Evolutionary conservation across 2,888 invertebrate genomes (phyloP).

Genomic region (Eurytoma adleriae): DNA sequence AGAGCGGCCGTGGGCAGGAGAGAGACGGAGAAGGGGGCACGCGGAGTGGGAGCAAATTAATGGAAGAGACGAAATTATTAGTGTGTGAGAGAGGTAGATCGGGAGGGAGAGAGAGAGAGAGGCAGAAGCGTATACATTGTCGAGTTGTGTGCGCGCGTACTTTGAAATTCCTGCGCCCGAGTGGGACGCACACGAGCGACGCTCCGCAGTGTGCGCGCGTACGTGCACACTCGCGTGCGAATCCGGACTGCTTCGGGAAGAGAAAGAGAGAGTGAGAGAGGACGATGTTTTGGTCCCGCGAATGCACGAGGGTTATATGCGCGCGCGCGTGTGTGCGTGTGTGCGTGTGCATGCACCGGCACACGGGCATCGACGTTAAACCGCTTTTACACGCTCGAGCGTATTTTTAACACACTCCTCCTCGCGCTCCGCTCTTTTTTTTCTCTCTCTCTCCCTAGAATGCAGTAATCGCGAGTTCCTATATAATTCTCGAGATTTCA

Average conservation of each 20-base stretch:
- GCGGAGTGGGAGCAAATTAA: not conserved
- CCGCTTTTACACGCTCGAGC: slow-evolving; percentile 22
- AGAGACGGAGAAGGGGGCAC: not conserved
- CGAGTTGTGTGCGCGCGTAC: slow-evolving; percentile 28
- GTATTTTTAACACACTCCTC: slow-evolving; percentile 37
- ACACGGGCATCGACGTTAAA: slow-evolving; percentile 19
- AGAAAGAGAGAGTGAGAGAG: not conserved
- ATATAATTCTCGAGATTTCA: slow-evolving; percentile 47
- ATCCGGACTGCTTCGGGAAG: not conserved
- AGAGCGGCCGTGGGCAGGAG: too few relatives aligned
- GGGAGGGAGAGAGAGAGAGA: not conserved
- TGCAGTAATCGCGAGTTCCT: slow-evolving; percentile 40
- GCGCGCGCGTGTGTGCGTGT: not conserved
- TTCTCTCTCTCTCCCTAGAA: not conserved
- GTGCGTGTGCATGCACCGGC: not conserved
- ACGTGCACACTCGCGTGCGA: not conserved
- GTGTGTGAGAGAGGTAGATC: not conserved
- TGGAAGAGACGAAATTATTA: slow-evolving; percentile 7
- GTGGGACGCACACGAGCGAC: slow-evolving; percentile 16
- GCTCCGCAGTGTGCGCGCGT: not conserved
- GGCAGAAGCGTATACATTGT: slow-evolving; percentile 43
- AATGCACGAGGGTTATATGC: not conserved
- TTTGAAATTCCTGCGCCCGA: slow-evolving; percentile 46
- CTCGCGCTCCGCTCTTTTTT: not conserved
- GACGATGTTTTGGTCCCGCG: not conserved